These are phyloP conservation scores for Mastacembelus armatus DNA, from an alignment of 2,797 vertebrate genomes.

Conservation along the genomic window DNA sequence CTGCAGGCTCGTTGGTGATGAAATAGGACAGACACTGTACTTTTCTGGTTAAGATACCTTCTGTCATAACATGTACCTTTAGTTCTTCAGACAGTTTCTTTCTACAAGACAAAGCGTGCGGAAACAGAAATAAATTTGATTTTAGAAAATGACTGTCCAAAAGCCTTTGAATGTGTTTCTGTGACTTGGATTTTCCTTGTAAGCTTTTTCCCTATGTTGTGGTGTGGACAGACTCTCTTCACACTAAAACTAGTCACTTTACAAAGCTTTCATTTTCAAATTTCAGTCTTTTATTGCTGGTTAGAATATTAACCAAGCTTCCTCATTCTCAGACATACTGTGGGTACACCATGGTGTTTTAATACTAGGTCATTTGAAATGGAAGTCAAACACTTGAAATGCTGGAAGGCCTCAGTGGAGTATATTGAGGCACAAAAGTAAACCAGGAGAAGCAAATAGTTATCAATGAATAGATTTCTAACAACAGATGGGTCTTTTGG, in stretches of 20 bases:
- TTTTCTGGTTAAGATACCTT: slow-evolving; percentile 21
- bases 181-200: slow-evolving; percentile 47
- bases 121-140: slow-evolving; percentile 11
- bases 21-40: not conserved
- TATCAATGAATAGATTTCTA: slow-evolving; percentile 73
- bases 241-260: slow-evolving; percentile 53
- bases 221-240: slow-evolving; percentile 17
- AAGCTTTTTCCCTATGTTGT: slow-evolving; percentile 24
- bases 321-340: slow-evolving; percentile 20
- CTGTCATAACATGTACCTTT: slow-evolving; percentile 15
- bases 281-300: slow-evolving; percentile 34
- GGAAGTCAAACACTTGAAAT: slow-evolving; percentile 49
- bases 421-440: slow-evolving; percentile 66
- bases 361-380: slow-evolving; percentile 37
- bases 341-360: slow-evolving; percentile 28
- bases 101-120: slow-evolving; percentile 16
- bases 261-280: slow-evolving; percentile 38
- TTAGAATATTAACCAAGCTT: slow-evolving; percentile 53
- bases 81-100: not conserved
- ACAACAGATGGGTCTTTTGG: slow-evolving; percentile 70
- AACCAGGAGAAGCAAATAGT: slow-evolving; percentile 56
- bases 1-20: slow-evolving; percentile 1
- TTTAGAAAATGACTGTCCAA: slow-evolving; percentile 38
- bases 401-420: slow-evolving; percentile 35
- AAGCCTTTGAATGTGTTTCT: slow-evolving; percentile 23